A percentile compares a stretch with the other conserved stretches of the same genome.
phyloP scores from a whole-genome alignment of 2,888 invertebrate species.

The Neoascia interrupta region DNA sequence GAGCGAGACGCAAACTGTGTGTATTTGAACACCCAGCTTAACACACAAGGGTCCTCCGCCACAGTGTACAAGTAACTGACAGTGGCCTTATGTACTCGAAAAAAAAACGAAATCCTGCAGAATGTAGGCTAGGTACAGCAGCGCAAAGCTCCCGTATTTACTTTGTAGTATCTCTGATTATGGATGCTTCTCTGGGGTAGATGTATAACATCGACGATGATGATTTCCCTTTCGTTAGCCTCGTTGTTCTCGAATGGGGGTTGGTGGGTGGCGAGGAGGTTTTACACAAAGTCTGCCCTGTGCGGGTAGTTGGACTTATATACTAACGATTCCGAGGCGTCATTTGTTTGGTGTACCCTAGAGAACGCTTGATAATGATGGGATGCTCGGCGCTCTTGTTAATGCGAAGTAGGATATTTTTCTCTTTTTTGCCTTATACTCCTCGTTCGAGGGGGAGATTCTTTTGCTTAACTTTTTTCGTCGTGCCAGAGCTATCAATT shows the following conservation, averaged over 20 bases:
- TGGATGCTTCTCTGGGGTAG: constrained; percentile 30
- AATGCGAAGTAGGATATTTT: constrained; percentile 55
- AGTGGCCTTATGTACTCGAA: constrained; percentile 43
- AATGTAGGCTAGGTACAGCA: constrained; percentile 62
- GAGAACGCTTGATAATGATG: constrained; percentile 64
- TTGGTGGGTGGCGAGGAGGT: constrained; percentile 4
- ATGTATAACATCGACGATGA: constrained; percentile 18
- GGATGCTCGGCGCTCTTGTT: constrained; percentile 57
- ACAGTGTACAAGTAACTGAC: constrained; percentile 23
- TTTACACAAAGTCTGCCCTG: constrained; percentile 49
- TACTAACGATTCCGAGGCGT: constrained; percentile 65
- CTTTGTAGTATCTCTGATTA: constrained; percentile 44
- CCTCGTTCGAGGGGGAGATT: not conserved
- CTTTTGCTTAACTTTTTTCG: not conserved
- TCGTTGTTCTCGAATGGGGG: constrained; percentile 45
- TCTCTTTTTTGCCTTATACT: constrained; percentile 6
- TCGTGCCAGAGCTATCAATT: constrained; percentile 45
- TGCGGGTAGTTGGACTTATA: constrained; percentile 46
- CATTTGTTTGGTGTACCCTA: constrained; percentile 67
- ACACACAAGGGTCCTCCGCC: constrained; percentile 42
- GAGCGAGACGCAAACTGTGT: constrained; percentile 58
- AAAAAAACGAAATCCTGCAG: constrained; percentile 1
- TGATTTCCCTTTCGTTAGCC: constrained; percentile 66
- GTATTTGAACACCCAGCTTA: constrained; percentile 67
- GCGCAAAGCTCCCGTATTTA: constrained; percentile 48